Evolutionary conservation across 1,140 invertebrate species (phyloP).

Genomic region (Drosophila truncata): DNA sequence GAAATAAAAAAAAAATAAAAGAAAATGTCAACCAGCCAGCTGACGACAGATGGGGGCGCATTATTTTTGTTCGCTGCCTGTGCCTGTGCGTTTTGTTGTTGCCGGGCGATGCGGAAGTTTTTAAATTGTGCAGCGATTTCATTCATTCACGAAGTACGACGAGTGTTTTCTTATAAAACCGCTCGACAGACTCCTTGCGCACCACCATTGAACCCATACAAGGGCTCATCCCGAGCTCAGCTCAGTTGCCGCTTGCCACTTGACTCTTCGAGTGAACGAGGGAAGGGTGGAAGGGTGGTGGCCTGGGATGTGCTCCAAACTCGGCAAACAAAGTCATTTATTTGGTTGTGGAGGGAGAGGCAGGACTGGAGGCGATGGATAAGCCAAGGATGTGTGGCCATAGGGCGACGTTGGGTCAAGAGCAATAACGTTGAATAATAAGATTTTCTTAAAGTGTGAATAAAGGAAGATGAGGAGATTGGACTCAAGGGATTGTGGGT

Average conservation of each 20-base stretch:
- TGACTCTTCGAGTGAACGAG: slow-evolving; percentile 65
- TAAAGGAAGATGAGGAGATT: slow-evolving; percentile 15
- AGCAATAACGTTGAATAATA: slow-evolving; percentile 23
- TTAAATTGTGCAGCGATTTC: slow-evolving; percentile 73
- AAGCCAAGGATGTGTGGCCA: slow-evolving; percentile 16
- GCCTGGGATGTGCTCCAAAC: neutral
- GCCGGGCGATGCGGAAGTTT: slow-evolving; percentile 70
- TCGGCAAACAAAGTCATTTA: slow-evolving; percentile 74
- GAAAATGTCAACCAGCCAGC: slow-evolving; percentile 10
- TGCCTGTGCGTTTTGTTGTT: slow-evolving; percentile 46
- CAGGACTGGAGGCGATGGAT: slow-evolving; percentile 1
- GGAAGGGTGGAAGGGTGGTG: neutral
- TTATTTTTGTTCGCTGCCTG: slow-evolving; percentile 19
- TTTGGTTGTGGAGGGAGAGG: slow-evolving; percentile 50
- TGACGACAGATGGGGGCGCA: slow-evolving; percentile 23
- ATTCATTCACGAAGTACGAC: slow-evolving; percentile 58
- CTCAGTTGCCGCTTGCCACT: slow-evolving; percentile 51
- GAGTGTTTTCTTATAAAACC: slow-evolving; percentile 38
- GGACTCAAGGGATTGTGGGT: slow-evolving; percentile 7
- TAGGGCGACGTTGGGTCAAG: slow-evolving; percentile 19
- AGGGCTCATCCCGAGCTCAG: slow-evolving; percentile 27
- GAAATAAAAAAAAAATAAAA: slow-evolving; percentile 1
- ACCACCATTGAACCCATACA: slow-evolving; percentile 10
- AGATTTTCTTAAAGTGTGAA: slow-evolving; percentile 22
- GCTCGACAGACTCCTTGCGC: slow-evolving; percentile 23